phyloP scores from a whole-genome alignment of 2,888 invertebrate genomes.

The Drosophila buzzatii region DNA sequence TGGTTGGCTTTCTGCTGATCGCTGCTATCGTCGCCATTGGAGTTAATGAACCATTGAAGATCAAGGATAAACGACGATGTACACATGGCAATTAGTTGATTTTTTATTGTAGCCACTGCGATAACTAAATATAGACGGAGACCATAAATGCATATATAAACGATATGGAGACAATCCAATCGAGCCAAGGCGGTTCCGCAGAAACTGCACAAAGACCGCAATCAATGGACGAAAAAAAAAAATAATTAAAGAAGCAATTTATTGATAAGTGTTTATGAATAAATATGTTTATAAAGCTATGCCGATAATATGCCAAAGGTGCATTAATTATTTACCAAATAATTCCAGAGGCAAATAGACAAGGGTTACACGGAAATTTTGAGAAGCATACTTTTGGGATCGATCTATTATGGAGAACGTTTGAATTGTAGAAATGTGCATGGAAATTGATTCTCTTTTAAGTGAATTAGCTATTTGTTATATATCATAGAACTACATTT shows the following conservation, averaged over 20 bases:
- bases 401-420: neutral
- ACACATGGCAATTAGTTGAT: constrained; percentile 76
- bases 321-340: neutral
- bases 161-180: constrained; percentile 21
- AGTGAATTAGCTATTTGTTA: neutral
- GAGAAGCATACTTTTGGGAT: constrained; percentile 50
- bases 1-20: constrained; percentile 20
- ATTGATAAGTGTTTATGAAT: neutral
- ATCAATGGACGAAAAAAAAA: constrained; percentile 17
- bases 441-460: neutral
- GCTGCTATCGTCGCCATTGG: constrained; percentile 49
- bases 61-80: constrained; percentile 73
- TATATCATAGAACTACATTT: neutral
- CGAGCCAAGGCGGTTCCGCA: constrained; percentile 7
- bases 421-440: neutral
- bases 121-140: constrained; percentile 75
- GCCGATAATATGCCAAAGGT: neutral
- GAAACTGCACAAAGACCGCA: constrained; percentile 23
- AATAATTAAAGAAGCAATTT: constrained; percentile 10
- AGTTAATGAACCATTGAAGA: constrained; percentile 83
- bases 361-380: neutral
- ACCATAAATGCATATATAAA: constrained; percentile 47
- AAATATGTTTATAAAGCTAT: constrained; percentile 2
- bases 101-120: constrained; percentile 60
- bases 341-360: neutral